Percentiles rank a stretch among this genome's conserved stretches.
Evolutionary conservation across 2,113 vertebrate species (phyloP).

Genomic region (Dicaeum eximium): DNA sequence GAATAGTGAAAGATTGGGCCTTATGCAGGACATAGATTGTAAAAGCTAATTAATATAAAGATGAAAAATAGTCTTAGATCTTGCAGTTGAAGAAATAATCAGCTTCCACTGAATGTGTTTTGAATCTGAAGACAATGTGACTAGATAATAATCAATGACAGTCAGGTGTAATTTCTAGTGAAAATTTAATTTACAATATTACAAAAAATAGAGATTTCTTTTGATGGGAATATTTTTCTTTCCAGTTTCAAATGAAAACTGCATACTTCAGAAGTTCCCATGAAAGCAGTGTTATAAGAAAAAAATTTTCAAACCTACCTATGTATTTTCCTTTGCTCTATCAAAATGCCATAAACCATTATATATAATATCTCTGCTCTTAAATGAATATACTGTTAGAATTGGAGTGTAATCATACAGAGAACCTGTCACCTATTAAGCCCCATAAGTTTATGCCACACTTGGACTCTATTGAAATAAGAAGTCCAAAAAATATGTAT

Average conservation of each 20-base stretch:
- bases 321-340: neutral
- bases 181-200: neutral
- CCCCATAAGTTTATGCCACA: neutral
- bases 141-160: neutral
- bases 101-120: neutral
- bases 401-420: neutral
- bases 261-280: neutral
- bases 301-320: neutral
- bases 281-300: neutral
- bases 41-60: neutral
- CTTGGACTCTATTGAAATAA: neutral
- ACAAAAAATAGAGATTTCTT: neutral
- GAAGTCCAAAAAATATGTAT: neutral
- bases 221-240: neutral
- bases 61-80: neutral
- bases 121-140: neutral
- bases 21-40: neutral
- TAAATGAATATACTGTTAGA: neutral
- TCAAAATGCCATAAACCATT: neutral
- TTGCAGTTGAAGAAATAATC: neutral
- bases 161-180: neutral
- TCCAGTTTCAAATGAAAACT: neutral
- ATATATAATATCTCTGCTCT: neutral
- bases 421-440: neutral
- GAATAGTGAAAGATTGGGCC: neutral